Evolutionary conservation across 2,888 invertebrate species (phyloP), one percentile per base, ranked within the genome.

Genomic region (Lordiphosa fenestrarum): DNA sequence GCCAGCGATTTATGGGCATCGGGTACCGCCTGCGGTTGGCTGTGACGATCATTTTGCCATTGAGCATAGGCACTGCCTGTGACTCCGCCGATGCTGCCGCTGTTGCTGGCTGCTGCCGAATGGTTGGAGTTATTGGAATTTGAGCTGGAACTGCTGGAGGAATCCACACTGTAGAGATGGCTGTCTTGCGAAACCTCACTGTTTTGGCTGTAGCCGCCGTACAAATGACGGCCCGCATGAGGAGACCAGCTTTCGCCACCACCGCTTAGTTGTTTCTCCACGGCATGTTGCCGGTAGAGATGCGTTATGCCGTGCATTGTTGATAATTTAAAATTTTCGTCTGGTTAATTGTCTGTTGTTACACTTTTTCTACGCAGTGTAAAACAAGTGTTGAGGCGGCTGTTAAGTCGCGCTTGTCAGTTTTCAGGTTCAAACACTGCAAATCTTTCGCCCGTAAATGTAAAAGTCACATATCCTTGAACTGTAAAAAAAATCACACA

Each of bases 221-320:
- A 86, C 49, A 63, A 67, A 6, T 67, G 60, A 33, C 72, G 72
- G 40, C 62, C 69, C 66, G 54, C 55, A 65, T 67, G 53, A 48
- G 73, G 60, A 51, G 71, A 54, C 81, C 71, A 76, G 57, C 71
- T 71, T 35, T 77, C 77, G 37, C 48, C 53, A 46, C 60, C 62
- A 10, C 55, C 66, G 63, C 91, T 91, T 15, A 91, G 87, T 53
- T 91, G 91, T 67, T 89, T 89, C 58, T 90, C 90, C 49, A 90
- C 80, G 65, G 90, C 90, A 69, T 90, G 90, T 69, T 90, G 90
- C 46, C 90, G 88, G 80, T 89, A 89, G 42, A 90, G 87, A 82
- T 90, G 89, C 15, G 89, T 88, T 62, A 90, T 89, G 59, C 90
- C 90, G 56, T 90, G 90, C 90, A 90, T 90, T 68, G 65, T 69